These are phyloP conservation scores for Salvelinus namaycush DNA, from an alignment of 2,113 vertebrate species.

Conservation along the genomic window DNA sequence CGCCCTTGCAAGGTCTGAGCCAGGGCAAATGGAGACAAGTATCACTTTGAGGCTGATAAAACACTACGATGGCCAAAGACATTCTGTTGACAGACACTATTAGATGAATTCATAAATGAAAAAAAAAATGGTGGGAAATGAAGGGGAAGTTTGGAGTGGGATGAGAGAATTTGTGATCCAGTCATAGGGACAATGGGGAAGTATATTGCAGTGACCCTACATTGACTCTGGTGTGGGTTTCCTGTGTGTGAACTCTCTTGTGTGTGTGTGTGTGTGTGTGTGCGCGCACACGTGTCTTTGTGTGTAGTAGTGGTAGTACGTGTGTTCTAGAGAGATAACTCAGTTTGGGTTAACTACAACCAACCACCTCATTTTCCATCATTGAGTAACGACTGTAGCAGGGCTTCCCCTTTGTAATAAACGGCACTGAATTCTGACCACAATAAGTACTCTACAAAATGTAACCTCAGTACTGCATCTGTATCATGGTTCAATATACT, in stretches of 20 bases:
- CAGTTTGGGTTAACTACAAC: neutral
- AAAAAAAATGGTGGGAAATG: neutral
- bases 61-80: neutral
- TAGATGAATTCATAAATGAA: neutral
- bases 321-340: slow-evolving; percentile 2
- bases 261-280: slow-evolving; percentile 1
- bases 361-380: slow-evolving; percentile 1
- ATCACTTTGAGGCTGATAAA: neutral
- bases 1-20: neutral
- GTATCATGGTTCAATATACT: neutral
- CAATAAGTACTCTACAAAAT: neutral
- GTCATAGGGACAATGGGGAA: slow-evolving; percentile 20
- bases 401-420: neutral
- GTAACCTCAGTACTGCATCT: neutral
- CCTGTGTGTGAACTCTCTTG: slow-evolving; percentile 2
- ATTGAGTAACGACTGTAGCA: slow-evolving; percentile 6
- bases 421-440: neutral
- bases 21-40: neutral
- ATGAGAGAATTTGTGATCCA: neutral
- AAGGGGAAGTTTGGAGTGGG: neutral
- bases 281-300: neutral
- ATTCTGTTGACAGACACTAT: neutral
- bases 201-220: neutral
- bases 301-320: neutral
- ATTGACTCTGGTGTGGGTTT: slow-evolving; percentile 10